Conservation (phyloP, 2,888 invertebrate genomes). For the Mythimna pallens region DNA sequence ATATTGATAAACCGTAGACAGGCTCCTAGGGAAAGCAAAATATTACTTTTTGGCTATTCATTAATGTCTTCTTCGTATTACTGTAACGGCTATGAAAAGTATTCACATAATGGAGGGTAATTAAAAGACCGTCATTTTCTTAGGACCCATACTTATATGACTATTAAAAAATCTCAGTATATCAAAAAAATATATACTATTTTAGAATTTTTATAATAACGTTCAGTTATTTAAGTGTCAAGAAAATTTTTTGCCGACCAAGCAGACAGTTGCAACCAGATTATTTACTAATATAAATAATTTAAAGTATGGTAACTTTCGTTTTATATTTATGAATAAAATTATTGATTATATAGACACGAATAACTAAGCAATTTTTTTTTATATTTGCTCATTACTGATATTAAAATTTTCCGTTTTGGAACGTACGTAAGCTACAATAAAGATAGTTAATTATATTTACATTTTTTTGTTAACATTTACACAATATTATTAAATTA, state of each 20-base stretch:
- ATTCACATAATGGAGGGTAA: slow-evolving; percentile 7
- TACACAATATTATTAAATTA: slow-evolving; percentile 30
- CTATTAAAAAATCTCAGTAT: slow-evolving; percentile 30
- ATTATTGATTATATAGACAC: slow-evolving; percentile 63
- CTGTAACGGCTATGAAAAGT: slow-evolving; percentile 23
- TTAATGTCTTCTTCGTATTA: slow-evolving; percentile 15
- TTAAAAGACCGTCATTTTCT: slow-evolving; percentile 5
- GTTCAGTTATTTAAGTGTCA: slow-evolving; percentile 9
- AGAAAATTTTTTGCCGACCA: slow-evolving; percentile 39
- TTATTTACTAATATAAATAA: slow-evolving; percentile 66
- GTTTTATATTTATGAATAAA: slow-evolving; percentile 61
- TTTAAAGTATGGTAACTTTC: slow-evolving; percentile 65
- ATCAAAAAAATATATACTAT: slow-evolving; percentile 39
- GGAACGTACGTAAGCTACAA: slow-evolving; percentile 55
- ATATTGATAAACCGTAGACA: slow-evolving; percentile 4
- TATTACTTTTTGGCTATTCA: slow-evolving; percentile 5
- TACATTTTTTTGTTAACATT: slow-evolving; percentile 45
- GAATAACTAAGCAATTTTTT: slow-evolving; percentile 51
- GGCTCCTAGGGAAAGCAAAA: background rate
- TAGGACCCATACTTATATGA: slow-evolving; percentile 29
- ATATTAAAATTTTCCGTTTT: slow-evolving; percentile 56
- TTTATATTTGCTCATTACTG: slow-evolving; percentile 50
- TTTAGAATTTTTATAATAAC: slow-evolving; percentile 22
- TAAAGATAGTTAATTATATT: slow-evolving; percentile 44
- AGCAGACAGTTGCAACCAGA: slow-evolving; percentile 43